Conservation (phyloP, 2,888 invertebrate species). For the Pantelozetes paolii region DNA sequence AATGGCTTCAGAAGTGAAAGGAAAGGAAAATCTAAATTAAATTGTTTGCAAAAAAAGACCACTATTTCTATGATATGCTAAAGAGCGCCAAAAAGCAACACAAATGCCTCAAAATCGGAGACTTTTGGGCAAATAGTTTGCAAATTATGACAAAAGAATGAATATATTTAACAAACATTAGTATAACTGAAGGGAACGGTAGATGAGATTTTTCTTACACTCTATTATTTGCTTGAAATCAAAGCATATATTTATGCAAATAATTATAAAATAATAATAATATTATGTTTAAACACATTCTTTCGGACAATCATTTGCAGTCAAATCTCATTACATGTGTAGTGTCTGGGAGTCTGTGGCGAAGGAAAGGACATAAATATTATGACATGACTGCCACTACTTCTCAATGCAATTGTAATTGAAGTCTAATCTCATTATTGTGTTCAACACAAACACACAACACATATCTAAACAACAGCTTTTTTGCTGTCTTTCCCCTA, state of each 20-base stretch:
- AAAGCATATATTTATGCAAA: constrained; percentile 33
- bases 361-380: constrained; percentile 10
- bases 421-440: constrained; percentile 10
- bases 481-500: not conserved
- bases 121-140: not conserved
- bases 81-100: constrained; percentile 18
- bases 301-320: not conserved
- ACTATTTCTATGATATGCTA: constrained; percentile 19
- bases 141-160: too few species aligned
- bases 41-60: constrained; percentile 30
- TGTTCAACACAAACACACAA: not conserved
- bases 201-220: not conserved
- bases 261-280: not conserved
- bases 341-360: not conserved
- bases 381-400: not conserved
- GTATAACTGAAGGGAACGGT: not conserved
- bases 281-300: not conserved
- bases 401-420: constrained; percentile 2
- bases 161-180: too few species aligned
- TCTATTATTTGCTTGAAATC: constrained; percentile 7
- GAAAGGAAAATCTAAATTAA: constrained; percentile 30
- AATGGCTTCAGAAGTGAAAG: not conserved
- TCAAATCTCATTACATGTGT: not conserved
- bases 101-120: not conserved
- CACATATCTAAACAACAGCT: constrained; percentile 7